Evolutionary conservation across 2,888 invertebrate species (phyloP), one percentile per base, ranked within the genome.

Genomic region (Petrophora chlorosata): DNA sequence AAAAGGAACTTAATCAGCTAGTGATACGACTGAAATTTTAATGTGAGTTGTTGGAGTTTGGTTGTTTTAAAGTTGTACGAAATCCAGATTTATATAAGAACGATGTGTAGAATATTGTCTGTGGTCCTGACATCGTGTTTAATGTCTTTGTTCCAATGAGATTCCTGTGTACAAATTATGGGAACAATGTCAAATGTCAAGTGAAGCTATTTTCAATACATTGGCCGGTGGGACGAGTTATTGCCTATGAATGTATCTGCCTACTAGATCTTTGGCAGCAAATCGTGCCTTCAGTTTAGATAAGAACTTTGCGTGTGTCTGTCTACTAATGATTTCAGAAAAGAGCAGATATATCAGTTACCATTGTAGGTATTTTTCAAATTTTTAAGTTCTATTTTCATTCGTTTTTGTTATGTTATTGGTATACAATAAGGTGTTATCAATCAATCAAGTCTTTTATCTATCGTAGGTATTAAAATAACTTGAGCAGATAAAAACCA

Each of bases 81-180:
- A 59, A 61, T 17, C 16, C 71, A 82, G 74, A 85, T 86, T 85
- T 85, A 85, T 82, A 82, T 69, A 73, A 76, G 76, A 67, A 77
- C 73, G 77, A 80, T 78, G 82, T 78, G 76, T 76, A 77, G 80
- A 82, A 85, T 82, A 84, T 82, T 81, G 84, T 82, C 77, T 76
- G 81, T 75, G 69, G 74, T 76, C 77, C 67, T 74, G 81, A 84
- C 79, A 73, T 67, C 66, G 63, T 76, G 79, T 78, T 79, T 84
- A 84, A 85, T 84, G 87, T 86, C 86, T 86, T 81, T 82, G 82
- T 87, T 85, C 63, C 74, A 74, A 73, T 73, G 71, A 69, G 69
- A 78, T 73, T 76, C 76, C 66, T 54, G 54, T 39, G 63, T 55
- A 59, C 62, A 67, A 80, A 67, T 78, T 81, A 79, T 73, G 69